Evolutionary conservation across 2,888 invertebrate species (phyloP), one percentile per base, ranked within the genome.

Genomic region (Aethes cnicana): DNA sequence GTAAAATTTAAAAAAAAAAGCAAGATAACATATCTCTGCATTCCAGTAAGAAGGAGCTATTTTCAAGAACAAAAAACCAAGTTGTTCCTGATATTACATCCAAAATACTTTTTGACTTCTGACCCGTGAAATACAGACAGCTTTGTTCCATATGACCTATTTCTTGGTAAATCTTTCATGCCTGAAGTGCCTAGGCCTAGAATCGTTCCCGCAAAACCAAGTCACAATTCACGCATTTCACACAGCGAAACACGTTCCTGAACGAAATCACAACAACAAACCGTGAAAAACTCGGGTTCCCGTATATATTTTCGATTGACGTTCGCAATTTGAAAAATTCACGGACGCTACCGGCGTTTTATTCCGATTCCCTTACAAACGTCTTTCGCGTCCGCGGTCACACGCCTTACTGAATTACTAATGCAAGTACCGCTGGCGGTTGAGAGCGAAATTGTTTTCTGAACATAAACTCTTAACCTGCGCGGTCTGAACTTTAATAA

Each of bases 381-480:
- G 78, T 72, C 74, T 68, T 59, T 52, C 60, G 58, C 57, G 67
- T 64, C 71, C 79, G 79, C 77, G 69, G 77, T 78, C 83, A 79
- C 80, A 82, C 84, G 84, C 75, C 69, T 58, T 72, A 87, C 87
- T 87, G 79, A 84, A 81, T 84, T 80, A 70, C 73, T 68, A 63
- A 71, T 62, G 68, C 72, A 62, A 71, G 66, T 68, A 75, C 74
- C 72, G 72, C 68, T 69, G 67, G 68, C 47, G 28, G 76, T 75
- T 61, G 81, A 84, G 83, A 85, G 84, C 84, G 85, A 85, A 87
- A 85, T 85, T 82, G 72, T 72, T 78, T 84, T 83, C 72, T 68
- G 73, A 78, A 72, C 73, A 57, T 59, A 65, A 48, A 16, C 37
- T 12, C 33, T 36, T 44, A 57, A 61, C 60, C 58, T 56, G 60